phyloP scores from a whole-genome alignment of 2,888 invertebrate species.

The Dynastes tityus region DNA sequence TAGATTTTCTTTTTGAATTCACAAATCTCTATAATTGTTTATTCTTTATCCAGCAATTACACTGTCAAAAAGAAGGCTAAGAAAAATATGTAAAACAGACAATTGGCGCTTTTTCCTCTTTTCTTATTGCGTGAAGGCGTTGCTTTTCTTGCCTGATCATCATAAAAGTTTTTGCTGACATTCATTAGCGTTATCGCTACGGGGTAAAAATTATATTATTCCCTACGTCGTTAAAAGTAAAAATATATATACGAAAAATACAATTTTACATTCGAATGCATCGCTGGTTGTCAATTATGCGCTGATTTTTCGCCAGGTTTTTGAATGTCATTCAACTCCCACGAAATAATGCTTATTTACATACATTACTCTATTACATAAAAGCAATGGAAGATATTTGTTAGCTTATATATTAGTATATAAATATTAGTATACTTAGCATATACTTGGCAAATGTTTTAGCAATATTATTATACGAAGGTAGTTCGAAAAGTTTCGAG shows the following conservation, averaged over 20 bases:
- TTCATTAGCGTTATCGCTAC: conserved; percentile 7
- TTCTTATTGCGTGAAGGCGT: not conserved
- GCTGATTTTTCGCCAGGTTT: not conserved
- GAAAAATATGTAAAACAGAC: too few species aligned
- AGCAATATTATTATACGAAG: too few species aligned
- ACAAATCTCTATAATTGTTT: too few species aligned
- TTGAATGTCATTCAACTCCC: not conserved
- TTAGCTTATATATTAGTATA: too few species aligned
- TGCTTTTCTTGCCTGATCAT: conserved; percentile 5
- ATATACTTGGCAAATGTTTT: too few species aligned
- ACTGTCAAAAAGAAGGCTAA: too few species aligned
- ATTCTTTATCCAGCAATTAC: too few species aligned
- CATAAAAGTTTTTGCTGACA: conserved; percentile 2
- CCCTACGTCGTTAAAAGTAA: not conserved
- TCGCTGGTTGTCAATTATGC: not conserved
- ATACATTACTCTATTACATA: not conserved
- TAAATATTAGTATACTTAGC: too few species aligned
- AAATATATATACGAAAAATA: conserved; percentile 15
- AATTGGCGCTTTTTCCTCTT: too few species aligned
- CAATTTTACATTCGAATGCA: conserved; percentile 4
- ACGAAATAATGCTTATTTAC: not conserved
- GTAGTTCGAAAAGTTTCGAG: too few species aligned
- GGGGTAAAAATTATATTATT: conserved; percentile 5
- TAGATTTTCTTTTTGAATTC: too few species aligned
- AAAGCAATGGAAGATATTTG: not conserved